Conservation (phyloP, 2,797 vertebrate species). For the Miichthys miiuy region DNA sequence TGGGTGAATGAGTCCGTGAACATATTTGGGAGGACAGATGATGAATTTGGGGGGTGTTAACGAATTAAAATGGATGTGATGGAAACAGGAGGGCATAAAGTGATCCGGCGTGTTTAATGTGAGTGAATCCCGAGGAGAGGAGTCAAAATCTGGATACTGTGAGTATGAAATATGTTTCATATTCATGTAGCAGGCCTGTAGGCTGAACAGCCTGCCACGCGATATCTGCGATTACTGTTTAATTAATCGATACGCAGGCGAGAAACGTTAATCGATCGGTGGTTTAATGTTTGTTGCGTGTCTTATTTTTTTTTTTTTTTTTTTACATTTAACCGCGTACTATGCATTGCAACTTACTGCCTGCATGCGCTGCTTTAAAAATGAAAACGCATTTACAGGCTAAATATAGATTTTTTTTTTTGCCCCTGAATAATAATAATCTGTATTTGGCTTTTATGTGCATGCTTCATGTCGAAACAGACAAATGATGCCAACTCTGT, state of each 20-base stretch:
- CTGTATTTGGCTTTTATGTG: background rate
- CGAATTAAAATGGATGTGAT: constrained; percentile 27
- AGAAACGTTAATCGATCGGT: background rate
- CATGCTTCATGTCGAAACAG: background rate
- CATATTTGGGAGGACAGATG: constrained; percentile 27
- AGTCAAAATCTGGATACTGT: constrained; percentile 51
- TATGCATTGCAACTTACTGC: background rate
- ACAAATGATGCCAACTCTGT: background rate
- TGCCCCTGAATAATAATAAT: background rate
- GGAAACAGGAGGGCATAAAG: constrained; percentile 14
- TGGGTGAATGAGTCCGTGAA: constrained; percentile 60
- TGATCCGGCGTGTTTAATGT: constrained; percentile 13
- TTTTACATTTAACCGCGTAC: background rate
- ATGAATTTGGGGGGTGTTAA: constrained; percentile 24
- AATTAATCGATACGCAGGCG: constrained; percentile 4
- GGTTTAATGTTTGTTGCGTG: background rate
- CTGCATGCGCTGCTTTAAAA: background rate
- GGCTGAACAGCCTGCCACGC: background rate
- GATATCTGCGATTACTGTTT: constrained; percentile 6
- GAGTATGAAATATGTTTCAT: constrained; percentile 49
- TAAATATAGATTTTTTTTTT: constrained; percentile 21
- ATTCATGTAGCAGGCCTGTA: constrained; percentile 36
- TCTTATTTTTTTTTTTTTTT: background rate
- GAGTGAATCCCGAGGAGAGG: constrained; percentile 38
- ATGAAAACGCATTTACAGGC: background rate